Base-by-base conservation (phyloP, 2,888 invertebrate species). In the Drosophila kokeensis region DNA sequence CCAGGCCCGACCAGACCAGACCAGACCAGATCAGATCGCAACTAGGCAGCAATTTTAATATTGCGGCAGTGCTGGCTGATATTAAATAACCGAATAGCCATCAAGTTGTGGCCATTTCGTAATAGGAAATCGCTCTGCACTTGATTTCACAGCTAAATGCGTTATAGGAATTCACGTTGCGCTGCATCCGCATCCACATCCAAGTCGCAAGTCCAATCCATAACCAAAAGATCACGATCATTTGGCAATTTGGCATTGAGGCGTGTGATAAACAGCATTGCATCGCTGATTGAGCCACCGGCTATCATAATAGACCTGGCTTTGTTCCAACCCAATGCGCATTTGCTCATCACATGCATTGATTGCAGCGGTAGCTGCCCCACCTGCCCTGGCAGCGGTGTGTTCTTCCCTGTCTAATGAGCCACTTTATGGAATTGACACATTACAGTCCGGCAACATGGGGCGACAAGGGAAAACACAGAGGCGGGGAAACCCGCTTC, bases 11-110 rank as follows among this genome's bases (percentile, higher is more conserved):
- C 36, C 63, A 29, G 38, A 27, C 55, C 40, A n/a, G 55, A 49
- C 50, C 40, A 52, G 60, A 62, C 48, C 61, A 29, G 60, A 38
- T 30, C 70, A 49, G 48, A 55, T 69, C 52, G 29, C 68, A 65
- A 61, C 63, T 36, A 57, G 64, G 10, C 61, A 65, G 74, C 79
- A 83, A 87, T 87, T 87, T 71, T 36, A 84, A 82, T 66, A 83
- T 85, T 85, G 81, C 82, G 76, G 75, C 85, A 59, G 62, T 54
- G 54, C 32, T 52, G 69, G 54, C 54, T 59, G 76, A 83, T 89
- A 87, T 89, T 87, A 78, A 91, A 90, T 91, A 87, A 89, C 90
- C 88, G 73, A 89, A 89, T 82, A 82, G 79, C 80, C 90, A 89
- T 80, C 89, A 75, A 86, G 84, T 79, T 85, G 76, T 87, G 53